Conservation (phyloP, 53 echinoderm and acorn worm species). For the Patiria pectinifera region DNA sequence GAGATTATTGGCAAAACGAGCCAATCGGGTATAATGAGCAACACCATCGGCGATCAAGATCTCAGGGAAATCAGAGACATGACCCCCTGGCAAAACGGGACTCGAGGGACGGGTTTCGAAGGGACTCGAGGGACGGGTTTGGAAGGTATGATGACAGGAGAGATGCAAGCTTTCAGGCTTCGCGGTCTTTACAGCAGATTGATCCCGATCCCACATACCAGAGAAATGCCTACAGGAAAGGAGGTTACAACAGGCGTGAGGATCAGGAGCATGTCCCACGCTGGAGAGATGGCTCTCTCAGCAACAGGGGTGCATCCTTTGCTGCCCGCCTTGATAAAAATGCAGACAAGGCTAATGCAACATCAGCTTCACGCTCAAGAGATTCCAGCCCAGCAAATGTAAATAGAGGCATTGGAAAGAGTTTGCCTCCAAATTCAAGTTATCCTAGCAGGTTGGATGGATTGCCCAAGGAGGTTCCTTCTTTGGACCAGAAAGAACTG, state of each 20-base stretch:
- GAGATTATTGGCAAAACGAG: not conserved
- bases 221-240: not conserved
- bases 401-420: not conserved
- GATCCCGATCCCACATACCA: not conserved
- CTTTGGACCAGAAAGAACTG: not conserved
- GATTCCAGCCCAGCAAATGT: not conserved
- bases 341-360: conserved; percentile 15
- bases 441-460: not conserved
- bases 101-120: not conserved
- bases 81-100: not conserved
- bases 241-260: not conserved
- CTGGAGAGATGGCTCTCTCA: conserved; percentile 35
- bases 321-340: not conserved
- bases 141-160: conserved; percentile 20
- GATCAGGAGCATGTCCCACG: conserved; percentile 22
- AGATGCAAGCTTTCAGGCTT: conserved; percentile 13
- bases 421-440: not conserved
- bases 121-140: not conserved
- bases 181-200: not conserved
- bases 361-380: conserved; percentile 2
- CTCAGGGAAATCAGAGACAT: conserved; percentile 8
- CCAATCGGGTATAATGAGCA: not conserved
- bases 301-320: conserved; percentile 23
- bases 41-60: not conserved
- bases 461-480: not conserved